Evolutionary conservation across 2,888 invertebrate genomes (phyloP).

Genomic region (Heliconius ismenius): DNA sequence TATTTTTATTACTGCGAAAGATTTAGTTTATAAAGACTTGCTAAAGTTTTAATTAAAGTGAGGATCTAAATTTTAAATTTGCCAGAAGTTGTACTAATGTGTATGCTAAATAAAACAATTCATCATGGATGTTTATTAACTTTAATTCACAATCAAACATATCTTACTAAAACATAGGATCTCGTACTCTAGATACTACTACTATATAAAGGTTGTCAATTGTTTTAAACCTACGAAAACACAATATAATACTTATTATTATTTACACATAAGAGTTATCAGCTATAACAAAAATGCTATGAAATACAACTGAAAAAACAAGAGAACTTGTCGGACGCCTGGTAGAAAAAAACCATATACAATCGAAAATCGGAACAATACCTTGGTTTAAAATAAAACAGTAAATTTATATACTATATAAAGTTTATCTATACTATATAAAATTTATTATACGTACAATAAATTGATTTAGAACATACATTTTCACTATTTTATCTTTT

Average conservation of each 20-base stretch:
- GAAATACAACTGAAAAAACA: neutral
- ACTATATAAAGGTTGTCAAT: constrained; percentile 11
- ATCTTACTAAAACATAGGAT: constrained; percentile 24
- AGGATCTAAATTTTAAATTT: neutral
- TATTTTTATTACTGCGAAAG: neutral
- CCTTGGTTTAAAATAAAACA: neutral
- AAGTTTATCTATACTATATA: no score
- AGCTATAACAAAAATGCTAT: constrained; percentile 2
- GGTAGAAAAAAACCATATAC: neutral
- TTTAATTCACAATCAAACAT: constrained; percentile 30
- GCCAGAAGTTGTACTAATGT: neutral
- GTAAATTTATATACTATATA: neutral
- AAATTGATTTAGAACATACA: neutral
- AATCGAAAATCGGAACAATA: constrained; percentile 10
- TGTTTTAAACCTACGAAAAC: constrained; percentile 13
- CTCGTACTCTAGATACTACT: constrained; percentile 18
- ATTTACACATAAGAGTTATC: constrained; percentile 10
- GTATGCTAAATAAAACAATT: neutral
- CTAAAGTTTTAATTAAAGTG: no score
- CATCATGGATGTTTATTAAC: constrained; percentile 12
- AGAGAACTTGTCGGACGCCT: neutral
- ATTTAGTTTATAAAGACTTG: neutral
- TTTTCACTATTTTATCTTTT: no score
- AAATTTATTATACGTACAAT: neutral
- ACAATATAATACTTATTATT: constrained; percentile 18